A percentile compares a stretch with the other conserved stretches of the same genome.
These are phyloP conservation scores for Pseudomyrmex cubaensis DNA, from an alignment of 1,140 invertebrate species.

Conservation along the genomic window DNA sequence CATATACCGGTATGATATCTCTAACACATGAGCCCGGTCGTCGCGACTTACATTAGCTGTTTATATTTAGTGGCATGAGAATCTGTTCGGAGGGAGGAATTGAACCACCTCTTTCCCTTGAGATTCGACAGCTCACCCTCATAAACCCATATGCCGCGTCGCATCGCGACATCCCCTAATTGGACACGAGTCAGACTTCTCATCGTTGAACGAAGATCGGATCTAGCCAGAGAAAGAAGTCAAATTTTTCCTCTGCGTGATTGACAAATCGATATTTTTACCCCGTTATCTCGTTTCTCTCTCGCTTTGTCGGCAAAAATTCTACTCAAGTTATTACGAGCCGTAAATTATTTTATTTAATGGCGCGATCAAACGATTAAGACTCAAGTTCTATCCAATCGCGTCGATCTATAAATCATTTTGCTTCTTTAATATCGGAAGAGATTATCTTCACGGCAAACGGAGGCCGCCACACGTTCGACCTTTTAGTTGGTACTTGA, in stretches of 20 bases:
- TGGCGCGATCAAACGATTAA: background rate
- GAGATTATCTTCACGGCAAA: background rate
- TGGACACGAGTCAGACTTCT: constrained; percentile 18
- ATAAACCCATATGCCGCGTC: constrained; percentile 72
- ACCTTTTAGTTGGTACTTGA: constrained; percentile 62
- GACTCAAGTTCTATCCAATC: background rate
- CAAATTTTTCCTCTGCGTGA: background rate
- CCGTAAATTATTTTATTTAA: background rate
- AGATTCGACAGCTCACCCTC: constrained; percentile 61
- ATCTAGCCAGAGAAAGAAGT: background rate
- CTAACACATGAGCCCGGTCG: constrained; percentile 59
- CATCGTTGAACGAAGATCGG: constrained; percentile 4
- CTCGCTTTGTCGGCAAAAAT: background rate
- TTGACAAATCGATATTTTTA: constrained; percentile 28
- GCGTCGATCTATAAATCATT: constrained; percentile 26
- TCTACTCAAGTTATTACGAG: background rate
- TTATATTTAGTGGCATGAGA: constrained; percentile 78
- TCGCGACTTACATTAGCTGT: constrained; percentile 72
- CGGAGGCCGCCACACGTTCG: background rate
- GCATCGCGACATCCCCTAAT: constrained; percentile 67
- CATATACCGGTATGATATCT: constrained; percentile 66
- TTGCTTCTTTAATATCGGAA: background rate
- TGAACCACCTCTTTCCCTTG: constrained; percentile 66
- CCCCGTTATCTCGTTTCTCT: constrained; percentile 5
- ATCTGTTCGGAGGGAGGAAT: constrained; percentile 70